These are phyloP conservation scores for Aphidoletes aphidimyza DNA, from an alignment of 2,888 invertebrate genomes.

Conservation along the genomic window DNA sequence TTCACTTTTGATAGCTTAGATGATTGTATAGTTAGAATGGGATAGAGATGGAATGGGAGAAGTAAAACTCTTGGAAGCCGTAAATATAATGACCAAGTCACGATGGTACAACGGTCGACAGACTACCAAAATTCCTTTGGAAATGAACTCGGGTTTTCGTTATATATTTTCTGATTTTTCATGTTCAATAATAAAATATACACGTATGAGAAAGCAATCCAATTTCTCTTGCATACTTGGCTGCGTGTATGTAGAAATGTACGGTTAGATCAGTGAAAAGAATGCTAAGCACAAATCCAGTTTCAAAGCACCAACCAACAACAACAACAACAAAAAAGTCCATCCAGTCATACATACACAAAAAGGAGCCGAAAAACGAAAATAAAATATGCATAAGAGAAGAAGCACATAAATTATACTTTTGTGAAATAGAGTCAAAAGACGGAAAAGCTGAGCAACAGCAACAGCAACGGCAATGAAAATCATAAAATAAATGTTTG, in stretches of 20 bases:
- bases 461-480: not conserved
- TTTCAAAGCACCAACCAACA: not conserved
- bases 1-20: not conserved
- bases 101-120: not conserved
- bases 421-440: conserved; percentile 5
- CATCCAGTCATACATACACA: no score
- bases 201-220: not conserved
- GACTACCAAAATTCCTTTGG: not conserved
- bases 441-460: not conserved
- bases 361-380: not conserved
- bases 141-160: not conserved
- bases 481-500: conserved; percentile 1
- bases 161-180: not conserved
- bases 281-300: conserved; percentile 38
- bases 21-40: not conserved
- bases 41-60: not conserved
- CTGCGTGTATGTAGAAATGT: no score
- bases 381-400: conserved; percentile 6
- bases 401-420: conserved; percentile 12
- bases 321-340: not conserved
- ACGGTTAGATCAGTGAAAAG: not conserved
- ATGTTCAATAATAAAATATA: not conserved
- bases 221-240: no score
- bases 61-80: not conserved
- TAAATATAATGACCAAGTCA: not conserved